Evolutionary conservation across 2,888 invertebrate genomes (phyloP), one percentile per base, ranked within the genome.

Genomic region (Apomyelois bistriatella): DNA sequence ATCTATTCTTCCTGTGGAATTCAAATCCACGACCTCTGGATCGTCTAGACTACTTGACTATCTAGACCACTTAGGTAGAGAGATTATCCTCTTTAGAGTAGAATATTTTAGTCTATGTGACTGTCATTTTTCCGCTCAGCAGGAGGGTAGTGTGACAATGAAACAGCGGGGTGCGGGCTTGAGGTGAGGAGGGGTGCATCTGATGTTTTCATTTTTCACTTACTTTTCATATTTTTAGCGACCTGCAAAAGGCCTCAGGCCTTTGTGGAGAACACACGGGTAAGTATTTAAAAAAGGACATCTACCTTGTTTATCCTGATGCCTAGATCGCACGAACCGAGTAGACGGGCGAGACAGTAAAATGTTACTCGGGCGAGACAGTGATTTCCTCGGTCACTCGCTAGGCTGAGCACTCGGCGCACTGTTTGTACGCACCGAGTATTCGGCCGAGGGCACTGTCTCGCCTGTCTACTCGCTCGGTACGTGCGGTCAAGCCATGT

Each of bases 141-240:
- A 68, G 79, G 82, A 72, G 76, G 76, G 78, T 75, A 76, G 81
- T 75, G 82, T 72, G 82, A 87, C 85, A 84, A 84, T 81, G 66
- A 74, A 66, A 70, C 71, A 66, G 55, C 63, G 64, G 62, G 54
- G 56, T 57, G 54, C 50, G 49, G 53, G 53, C 54, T 53, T 43
- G 52, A 47, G 28, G 61, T 53, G 55, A 57, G 54, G 57, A 53
- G 59, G 60, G 59, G 42, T 84, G 83, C 78, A 78, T 61, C 70
- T 84, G 82, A 84, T 85, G 79, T 85, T 84, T 87, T 78, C 83
- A 85, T 85, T 86, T 85, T 86, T 83, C 84, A 84, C 77, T 76
- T 76, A 76, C 74, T 81, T 82, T 79, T 71, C 75, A 74, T 71
- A 67, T 68, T 74, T 69, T 72, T 70, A 63, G 58, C 61, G 64